Conservation (phyloP, 2,113 vertebrate genomes). For the Gorsachius goisagi region DNA sequence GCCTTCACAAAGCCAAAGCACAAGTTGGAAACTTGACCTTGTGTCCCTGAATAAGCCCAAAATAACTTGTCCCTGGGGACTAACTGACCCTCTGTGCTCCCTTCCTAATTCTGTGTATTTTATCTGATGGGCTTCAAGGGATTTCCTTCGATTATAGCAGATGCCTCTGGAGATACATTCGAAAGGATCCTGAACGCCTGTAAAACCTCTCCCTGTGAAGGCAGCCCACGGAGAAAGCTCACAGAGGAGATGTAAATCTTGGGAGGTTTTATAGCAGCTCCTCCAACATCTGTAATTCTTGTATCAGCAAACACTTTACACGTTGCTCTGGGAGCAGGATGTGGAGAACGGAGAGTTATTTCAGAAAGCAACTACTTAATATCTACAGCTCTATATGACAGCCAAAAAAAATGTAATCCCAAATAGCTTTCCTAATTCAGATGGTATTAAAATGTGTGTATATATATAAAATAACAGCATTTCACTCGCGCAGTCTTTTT, state of each 20-base stretch:
- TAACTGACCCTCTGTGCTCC: neutral
- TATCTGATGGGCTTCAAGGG: neutral
- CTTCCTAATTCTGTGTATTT: neutral
- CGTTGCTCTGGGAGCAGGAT: neutral
- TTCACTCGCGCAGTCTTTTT: neutral
- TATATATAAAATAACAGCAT: neutral
- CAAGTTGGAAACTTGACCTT: neutral
- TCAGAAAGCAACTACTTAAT: neutral
- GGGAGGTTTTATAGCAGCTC: neutral
- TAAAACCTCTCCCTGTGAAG: constrained; percentile 46
- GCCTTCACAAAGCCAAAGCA: neutral
- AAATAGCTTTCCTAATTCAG: neutral
- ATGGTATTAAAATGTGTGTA: neutral
- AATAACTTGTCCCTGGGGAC: neutral
- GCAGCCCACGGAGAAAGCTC: neutral
- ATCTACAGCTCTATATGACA: neutral
- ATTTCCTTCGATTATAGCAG: neutral
- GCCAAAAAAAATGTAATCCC: neutral
- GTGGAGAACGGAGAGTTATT: neutral
- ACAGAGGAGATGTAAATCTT: neutral
- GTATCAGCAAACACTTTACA: constrained; percentile 4
- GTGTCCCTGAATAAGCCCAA: neutral
- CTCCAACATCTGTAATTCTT: neutral
- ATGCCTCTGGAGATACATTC: constrained; percentile 1
- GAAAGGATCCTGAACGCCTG: neutral